Evolutionary conservation across 2,797 vertebrate genomes (phyloP), one percentile per base, ranked within the genome.

Genomic region (Podarcis siculus): DNA sequence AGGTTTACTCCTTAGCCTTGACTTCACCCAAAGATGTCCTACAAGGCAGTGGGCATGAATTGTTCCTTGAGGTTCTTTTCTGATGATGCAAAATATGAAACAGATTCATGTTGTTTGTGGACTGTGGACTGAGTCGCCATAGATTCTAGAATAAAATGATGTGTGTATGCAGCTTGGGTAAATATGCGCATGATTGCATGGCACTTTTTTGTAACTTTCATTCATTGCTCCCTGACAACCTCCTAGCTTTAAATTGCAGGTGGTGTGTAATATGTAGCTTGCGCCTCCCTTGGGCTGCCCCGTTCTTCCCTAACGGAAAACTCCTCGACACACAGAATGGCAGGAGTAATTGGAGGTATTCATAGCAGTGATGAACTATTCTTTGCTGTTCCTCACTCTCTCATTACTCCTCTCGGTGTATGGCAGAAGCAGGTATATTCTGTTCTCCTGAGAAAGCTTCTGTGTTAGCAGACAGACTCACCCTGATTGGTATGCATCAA

Each of bases 391-490:
- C 25, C 23, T 71, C 32, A 2, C 73, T 45, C n/a, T 25, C 55
- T 73, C 89, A 73, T 83, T 83, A 55, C 55, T 67, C 39, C 25
- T 79, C 89, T 61, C 32, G 17, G 66, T 42, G 27, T 64, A 78
- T 64, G n/a, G 27, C 4, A 66, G 17, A 83, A 87, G 58, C 67
- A 37, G 13, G 9, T 8, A 30, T 77, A 25, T 55, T 86, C 39
- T 79, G 75, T 55, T 15, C 79, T 83, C 71, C 3, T 4, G 7
- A 39, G 2, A 25, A 87, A 86, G 71, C 15, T 37, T 45, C 69
- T 93, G 77, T n/a, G 27, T 35, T 42, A 78, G 66, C 35, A 89
- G 69, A 86, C 49, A 58, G 78, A 83, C 86, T 88, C 89, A 82
- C 73, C 45, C 30, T 67, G 61, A 80, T 0, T 37, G 71, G 85